Percentiles rank a stretch among this genome's conserved stretches.
Conservation (phyloP, 2,888 invertebrate genomes). For the Orthonevra nobilis region DNA sequence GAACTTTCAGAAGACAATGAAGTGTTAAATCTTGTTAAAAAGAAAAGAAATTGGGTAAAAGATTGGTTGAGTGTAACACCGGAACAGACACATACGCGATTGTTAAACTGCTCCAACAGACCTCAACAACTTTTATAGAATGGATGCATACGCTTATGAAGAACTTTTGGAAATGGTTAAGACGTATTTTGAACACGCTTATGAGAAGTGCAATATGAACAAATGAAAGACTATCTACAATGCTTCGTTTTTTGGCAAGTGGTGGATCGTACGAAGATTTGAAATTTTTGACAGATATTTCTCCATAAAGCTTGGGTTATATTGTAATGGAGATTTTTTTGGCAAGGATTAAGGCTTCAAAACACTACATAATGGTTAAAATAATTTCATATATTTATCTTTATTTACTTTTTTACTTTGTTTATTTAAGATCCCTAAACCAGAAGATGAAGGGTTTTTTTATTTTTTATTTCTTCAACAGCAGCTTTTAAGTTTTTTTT, state of each 20-base stretch:
- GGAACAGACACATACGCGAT: too few relatives aligned
- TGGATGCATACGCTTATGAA: too few relatives aligned
- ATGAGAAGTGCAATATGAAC: slow-evolving; percentile 4
- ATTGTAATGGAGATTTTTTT: not conserved
- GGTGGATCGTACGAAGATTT: not conserved
- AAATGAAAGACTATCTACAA: slow-evolving; percentile 8
- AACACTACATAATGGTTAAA: not conserved
- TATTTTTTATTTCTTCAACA: too few relatives aligned
- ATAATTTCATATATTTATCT: not conserved
- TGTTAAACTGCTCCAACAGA: too few relatives aligned
- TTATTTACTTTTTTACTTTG: slow-evolving; percentile 13
- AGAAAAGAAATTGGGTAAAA: too few relatives aligned
- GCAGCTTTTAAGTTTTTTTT: too few relatives aligned
- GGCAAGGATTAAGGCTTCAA: not conserved
- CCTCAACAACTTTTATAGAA: too few relatives aligned
- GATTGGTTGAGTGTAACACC: too few relatives aligned
- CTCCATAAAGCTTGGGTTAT: not conserved
- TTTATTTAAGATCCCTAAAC: slow-evolving; percentile 9
- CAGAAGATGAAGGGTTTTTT: too few relatives aligned
- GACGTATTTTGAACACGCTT: not conserved
- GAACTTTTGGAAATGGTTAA: slow-evolving; percentile 11
- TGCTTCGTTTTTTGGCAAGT: slow-evolving; percentile 18
- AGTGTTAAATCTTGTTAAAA: too few relatives aligned
- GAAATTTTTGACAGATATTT: not conserved
- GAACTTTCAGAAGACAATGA: too few relatives aligned